Percentiles rank a stretch among this genome's conserved stretches.
These are phyloP conservation scores for Tinamus major DNA, from an alignment of 2,797 vertebrate genomes.

Conservation along the genomic window DNA sequence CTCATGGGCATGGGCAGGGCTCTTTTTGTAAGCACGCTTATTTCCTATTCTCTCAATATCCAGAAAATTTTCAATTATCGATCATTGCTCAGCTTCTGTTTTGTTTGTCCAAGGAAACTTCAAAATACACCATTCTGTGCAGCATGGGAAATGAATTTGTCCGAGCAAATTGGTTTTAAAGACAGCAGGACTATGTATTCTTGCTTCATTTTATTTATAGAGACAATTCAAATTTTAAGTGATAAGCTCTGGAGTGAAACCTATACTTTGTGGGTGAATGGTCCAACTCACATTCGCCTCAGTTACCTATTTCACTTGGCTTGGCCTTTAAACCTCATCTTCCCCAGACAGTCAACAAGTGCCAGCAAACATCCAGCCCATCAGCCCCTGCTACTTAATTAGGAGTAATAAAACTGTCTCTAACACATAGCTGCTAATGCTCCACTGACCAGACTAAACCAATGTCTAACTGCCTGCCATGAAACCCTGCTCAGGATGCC, in stretches of 20 bases:
- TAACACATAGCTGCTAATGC: background rate
- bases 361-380: conserved; percentile 23
- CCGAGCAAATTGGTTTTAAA: background rate
- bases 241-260: background rate
- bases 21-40: background rate
- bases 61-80: fast-evolving
- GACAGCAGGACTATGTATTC: background rate
- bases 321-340: background rate
- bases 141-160: background rate
- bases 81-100: background rate
- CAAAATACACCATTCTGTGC: background rate
- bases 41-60: background rate
- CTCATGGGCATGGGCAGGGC: background rate
- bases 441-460: background rate
- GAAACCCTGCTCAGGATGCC: background rate
- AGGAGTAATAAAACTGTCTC: background rate
- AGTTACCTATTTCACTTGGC: background rate
- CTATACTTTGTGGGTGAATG: background rate
- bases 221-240: background rate
- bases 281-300: background rate
- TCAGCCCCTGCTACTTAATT: conserved; percentile 47
- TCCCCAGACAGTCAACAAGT: conserved; percentile 15
- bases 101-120: background rate
- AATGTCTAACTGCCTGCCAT: background rate
- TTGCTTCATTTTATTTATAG: background rate